Base-by-base conservation (phyloP, 2,113 vertebrate genomes). In the Phaetusa simplex region DNA sequence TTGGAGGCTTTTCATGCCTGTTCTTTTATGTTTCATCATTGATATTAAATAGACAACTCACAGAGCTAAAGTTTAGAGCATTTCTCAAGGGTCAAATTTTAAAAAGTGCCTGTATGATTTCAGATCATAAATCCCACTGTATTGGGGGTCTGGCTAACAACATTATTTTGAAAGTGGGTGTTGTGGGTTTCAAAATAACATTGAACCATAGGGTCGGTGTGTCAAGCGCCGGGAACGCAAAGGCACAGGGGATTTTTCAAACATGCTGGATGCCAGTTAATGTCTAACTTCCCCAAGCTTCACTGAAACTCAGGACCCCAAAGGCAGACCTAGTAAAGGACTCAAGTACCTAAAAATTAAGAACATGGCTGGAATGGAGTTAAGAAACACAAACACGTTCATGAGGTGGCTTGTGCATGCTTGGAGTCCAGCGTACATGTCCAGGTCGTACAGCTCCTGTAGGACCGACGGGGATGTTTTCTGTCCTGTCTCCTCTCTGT, bases 21-120 rank as follows among this genome's bases (percentile, higher is more conserved):
- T 81, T 94, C 78, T 92, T 96, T 79, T 84, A 52, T 95, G 69
- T 86, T 96, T 90, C 73, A 58, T 50, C 7, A 1, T 56, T 92
- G 89, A 92, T 91, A 95, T 49, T 74, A 91, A 92, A 79, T 72
- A 79, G 86, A 82, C 52, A 89, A 69, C 86, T 86, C 94, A 69
- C 74, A 91, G 45, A 91, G 79, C 58, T 96, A 62, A 93, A 91
- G 52, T 91, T 42, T 30, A 89, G 70, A 65, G 20, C 40, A 24
- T 87, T 95, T 61, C 86, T 90, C n/a, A 76, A 78, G 81, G 86
- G 87, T 83, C 82, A 81, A 4, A 59, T 81, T 90, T 88, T 81
- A 11, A 24, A 52, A 92, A 87, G 61, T 65, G 65, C 49, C 22
- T 76, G n/a, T 82, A 15, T 62, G 70, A 86, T 66, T 73, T 96